Conservation (phyloP, 2,113 vertebrate genomes). For the Anser brachyrhynchus region DNA sequence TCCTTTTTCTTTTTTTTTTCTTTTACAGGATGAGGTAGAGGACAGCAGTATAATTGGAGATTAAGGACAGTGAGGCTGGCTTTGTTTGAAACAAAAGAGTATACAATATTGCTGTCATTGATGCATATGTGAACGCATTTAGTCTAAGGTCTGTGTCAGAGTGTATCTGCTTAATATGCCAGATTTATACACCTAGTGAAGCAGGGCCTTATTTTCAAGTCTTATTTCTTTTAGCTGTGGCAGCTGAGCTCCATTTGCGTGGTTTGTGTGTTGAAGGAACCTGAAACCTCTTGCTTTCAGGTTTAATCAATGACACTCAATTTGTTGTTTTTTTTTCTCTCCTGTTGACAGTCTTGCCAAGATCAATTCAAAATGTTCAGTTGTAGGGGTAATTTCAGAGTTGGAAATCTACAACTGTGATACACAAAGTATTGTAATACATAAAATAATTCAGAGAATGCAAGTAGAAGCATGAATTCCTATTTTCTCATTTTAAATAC, state of each 20-base stretch:
- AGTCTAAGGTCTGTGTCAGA: not conserved
- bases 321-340: not conserved
- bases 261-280: not conserved
- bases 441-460: not conserved
- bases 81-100: not conserved
- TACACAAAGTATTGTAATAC: not conserved
- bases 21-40: not conserved
- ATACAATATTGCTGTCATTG: not conserved
- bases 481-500: constrained; percentile 5
- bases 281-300: not conserved
- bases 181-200: not conserved
- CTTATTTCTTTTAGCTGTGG: not conserved
- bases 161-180: not conserved
- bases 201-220: constrained; percentile 1
- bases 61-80: not conserved
- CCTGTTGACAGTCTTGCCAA: not conserved
- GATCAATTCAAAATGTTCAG: not conserved
- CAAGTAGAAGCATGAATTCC: not conserved
- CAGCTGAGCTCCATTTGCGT: not conserved
- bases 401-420: not conserved
- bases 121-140: not conserved
- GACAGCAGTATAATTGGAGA: not conserved
- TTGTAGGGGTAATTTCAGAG: not conserved
- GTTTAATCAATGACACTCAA: not conserved
- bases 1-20: not conserved